Evolutionary conservation across 2,888 invertebrate species (phyloP), one percentile per base, ranked within the genome.

Genomic region (Chrysolina haemoptera): DNA sequence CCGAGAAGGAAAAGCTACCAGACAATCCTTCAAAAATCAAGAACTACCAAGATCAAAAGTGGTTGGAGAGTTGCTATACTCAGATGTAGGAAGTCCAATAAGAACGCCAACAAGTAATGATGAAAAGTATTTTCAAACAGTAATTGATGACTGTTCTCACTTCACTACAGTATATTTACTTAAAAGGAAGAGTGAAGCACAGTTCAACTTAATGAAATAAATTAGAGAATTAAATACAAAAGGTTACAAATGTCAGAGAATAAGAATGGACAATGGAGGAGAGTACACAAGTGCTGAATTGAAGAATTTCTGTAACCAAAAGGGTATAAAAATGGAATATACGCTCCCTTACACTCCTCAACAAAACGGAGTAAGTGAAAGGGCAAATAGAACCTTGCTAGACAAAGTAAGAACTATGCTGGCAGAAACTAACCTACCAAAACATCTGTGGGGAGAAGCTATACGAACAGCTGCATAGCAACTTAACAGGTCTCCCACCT

Each of bases 281-380:
- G 62, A 62, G 40, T 62, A 22, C 22, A 62, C 62, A n/a, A 35
- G 35, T 35, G 62, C 62, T 35, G 62, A 62, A 62, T 40, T 62
- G 27, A 18, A 62, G 14, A 62, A 62, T 27, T 62, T 62, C 22
- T 10, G 62, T 40, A 62, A 20, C n/a, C 62, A 62, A 27, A 62
- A 22, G n/a, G 62, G 62, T 20, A 62, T 62, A 62, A 62, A 62
- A 62, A 20, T 12, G 22, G 62, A 62, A 16, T 62, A 62, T 62
- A 62, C 62, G 14, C 22, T 62, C 14, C 27, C 18, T 35, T 55
- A 62, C 8, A 62, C 62, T 62, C 62, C 62, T 35, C 62, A 62
- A 22, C 27, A 62, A 62, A 62, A 43, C 12, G 0, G 43, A 43
- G 43, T 43, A 12, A 43, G n/a, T n/a, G n/a, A n/a, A n/a, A n/a